phyloP scores from a whole-genome alignment of 2,113 vertebrate genomes.

The Laticauda laticaudata region DNA sequence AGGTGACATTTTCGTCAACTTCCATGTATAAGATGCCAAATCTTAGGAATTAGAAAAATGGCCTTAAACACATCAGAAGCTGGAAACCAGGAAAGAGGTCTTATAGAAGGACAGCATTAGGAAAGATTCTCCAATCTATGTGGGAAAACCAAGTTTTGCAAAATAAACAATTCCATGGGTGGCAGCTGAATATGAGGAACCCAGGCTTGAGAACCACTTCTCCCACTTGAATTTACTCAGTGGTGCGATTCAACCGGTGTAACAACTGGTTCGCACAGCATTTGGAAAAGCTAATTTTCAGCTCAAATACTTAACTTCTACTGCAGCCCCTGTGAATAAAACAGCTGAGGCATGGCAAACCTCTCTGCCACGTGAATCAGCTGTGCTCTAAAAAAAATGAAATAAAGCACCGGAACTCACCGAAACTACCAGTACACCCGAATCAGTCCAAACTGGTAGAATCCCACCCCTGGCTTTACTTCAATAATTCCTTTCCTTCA shows the following conservation, averaged over 20 bases:
- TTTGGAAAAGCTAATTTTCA: too few relatives aligned
- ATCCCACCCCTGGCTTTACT: background rate
- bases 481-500: background rate
- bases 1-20: fast-evolving
- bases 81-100: background rate
- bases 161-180: background rate
- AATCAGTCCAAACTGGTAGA: too few relatives aligned
- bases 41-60: background rate
- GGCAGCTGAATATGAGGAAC: background rate
- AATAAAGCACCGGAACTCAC: too few relatives aligned
- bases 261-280: too few relatives aligned
- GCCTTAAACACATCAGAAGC: background rate
- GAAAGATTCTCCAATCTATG: background rate
- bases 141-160: background rate
- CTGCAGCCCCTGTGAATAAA: too few relatives aligned
- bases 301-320: too few relatives aligned
- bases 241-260: too few relatives aligned
- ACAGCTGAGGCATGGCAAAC: too few relatives aligned
- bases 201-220: background rate
- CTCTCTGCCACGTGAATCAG: too few relatives aligned
- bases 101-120: background rate
- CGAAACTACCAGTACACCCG: too few relatives aligned
- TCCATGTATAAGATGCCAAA: background rate
- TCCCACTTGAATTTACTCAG: background rate
- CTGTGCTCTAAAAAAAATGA: too few relatives aligned